Conservation (phyloP, 2,888 invertebrate genomes). For the Pterostichus madidus region DNA sequence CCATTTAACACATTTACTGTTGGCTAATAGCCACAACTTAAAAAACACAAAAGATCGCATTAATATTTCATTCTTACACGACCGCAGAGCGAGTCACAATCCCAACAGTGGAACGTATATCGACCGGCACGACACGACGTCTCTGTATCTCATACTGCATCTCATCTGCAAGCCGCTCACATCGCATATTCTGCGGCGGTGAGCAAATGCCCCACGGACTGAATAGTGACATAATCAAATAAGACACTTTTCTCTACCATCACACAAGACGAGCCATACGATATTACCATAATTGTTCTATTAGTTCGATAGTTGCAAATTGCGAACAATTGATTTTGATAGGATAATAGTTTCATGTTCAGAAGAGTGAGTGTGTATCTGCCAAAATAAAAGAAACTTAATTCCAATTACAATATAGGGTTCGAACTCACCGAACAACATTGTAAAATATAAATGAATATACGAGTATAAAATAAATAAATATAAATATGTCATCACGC, state of each 20-base stretch:
- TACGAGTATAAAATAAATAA: too few relatives aligned
- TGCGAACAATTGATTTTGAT: neutral
- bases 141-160: neutral
- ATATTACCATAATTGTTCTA: slow-evolving; percentile 27
- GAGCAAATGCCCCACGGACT: neutral
- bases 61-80: slow-evolving; percentile 35
- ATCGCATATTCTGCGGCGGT: slow-evolving; percentile 1
- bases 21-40: slow-evolving; percentile 39
- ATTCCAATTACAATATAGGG: too few relatives aligned
- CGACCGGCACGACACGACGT: slow-evolving; percentile 2
- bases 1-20: slow-evolving; percentile 29
- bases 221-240: slow-evolving; percentile 25
- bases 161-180: slow-evolving; percentile 4
- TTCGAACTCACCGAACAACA: too few relatives aligned
- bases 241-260: slow-evolving; percentile 13
- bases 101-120: neutral
- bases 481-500: too few relatives aligned
- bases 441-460: too few relatives aligned
- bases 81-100: slow-evolving; percentile 6
- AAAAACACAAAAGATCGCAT: slow-evolving; percentile 34
- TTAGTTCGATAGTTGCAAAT: neutral
- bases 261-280: neutral
- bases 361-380: too few relatives aligned
- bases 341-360: too few relatives aligned
- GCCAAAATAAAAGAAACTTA: too few relatives aligned